Conservation (phyloP, 2,797 vertebrate genomes). For the Agapornis canus region DNA sequence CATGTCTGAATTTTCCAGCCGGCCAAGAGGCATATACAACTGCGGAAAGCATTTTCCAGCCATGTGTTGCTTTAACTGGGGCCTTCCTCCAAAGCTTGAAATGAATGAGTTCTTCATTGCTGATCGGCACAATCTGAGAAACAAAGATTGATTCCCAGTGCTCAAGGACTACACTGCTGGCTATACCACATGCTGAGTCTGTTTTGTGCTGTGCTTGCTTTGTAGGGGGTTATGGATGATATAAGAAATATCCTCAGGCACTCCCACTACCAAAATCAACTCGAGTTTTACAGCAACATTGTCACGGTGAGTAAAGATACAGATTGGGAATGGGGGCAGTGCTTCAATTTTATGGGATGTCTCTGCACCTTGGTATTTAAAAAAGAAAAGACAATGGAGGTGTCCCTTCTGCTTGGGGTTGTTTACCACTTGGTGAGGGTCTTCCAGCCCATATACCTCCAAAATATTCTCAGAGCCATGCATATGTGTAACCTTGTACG, state of each 20-base stretch:
- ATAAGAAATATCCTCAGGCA: not conserved
- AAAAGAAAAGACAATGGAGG: not conserved
- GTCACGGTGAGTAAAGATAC: not conserved
- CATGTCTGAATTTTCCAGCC: not conserved
- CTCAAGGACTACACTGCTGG: not conserved
- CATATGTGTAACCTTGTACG: not conserved
- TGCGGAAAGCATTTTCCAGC: not conserved
- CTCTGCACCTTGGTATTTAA: not conserved
- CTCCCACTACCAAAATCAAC: accelerated
- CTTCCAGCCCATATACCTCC: not conserved
- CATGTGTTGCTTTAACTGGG: not conserved
- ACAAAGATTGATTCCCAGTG: not conserved
- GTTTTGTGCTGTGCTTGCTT: not conserved
- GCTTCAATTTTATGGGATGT: not conserved
- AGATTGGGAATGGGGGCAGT: not conserved
- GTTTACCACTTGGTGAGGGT: not conserved
- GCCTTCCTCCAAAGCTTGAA: not conserved
- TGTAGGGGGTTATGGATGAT: not conserved
- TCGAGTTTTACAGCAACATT: not conserved
- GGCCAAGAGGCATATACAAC: not conserved
- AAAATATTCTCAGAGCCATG: not conserved
- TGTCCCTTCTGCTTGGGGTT: not conserved
- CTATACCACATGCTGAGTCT: not conserved
- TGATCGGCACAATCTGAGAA: not conserved
- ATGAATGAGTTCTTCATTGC: not conserved